These are phyloP conservation scores for Sprattus sprattus DNA, from an alignment of 2,113 vertebrate species.

Conservation along the genomic window DNA sequence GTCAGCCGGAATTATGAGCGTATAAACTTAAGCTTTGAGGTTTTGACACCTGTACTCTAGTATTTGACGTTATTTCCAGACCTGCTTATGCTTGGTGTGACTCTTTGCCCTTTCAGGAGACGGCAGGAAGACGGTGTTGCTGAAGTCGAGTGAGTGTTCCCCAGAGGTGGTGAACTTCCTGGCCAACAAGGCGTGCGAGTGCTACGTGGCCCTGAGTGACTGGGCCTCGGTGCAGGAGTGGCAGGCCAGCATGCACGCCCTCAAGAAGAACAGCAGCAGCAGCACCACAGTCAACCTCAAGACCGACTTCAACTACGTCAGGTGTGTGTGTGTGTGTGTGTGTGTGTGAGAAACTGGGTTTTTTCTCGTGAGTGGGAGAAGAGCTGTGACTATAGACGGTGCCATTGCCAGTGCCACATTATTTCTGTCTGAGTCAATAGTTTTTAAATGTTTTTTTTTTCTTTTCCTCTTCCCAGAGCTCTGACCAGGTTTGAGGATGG, in stretches of 20 bases:
- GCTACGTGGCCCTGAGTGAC: slow-evolving; percentile 89
- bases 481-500: slow-evolving; percentile 91
- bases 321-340: slow-evolving; percentile 60
- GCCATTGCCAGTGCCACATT: no score
- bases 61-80: neutral
- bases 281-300: slow-evolving; percentile 82
- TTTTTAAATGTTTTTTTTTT: neutral
- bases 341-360: slow-evolving; percentile 21
- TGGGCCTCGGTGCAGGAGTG: slow-evolving; percentile 94
- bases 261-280: slow-evolving; percentile 84
- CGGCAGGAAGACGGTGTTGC: slow-evolving; percentile 85
- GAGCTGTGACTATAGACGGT: no score
- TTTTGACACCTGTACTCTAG: neutral
- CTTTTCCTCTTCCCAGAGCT: slow-evolving; percentile 70
- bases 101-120: slow-evolving; percentile 78
- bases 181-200: slow-evolving; percentile 93
- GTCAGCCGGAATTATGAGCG: no score
- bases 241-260: slow-evolving; percentile 80
- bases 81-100: neutral
- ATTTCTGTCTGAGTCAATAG: no score
- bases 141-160: slow-evolving; percentile 87
- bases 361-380: no score
- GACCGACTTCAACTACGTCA: slow-evolving; percentile 94
- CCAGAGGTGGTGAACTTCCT: slow-evolving; percentile 91
- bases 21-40: no score